Conservation (phyloP, 2,113 vertebrate species). For the Caloenas nicobarica region DNA sequence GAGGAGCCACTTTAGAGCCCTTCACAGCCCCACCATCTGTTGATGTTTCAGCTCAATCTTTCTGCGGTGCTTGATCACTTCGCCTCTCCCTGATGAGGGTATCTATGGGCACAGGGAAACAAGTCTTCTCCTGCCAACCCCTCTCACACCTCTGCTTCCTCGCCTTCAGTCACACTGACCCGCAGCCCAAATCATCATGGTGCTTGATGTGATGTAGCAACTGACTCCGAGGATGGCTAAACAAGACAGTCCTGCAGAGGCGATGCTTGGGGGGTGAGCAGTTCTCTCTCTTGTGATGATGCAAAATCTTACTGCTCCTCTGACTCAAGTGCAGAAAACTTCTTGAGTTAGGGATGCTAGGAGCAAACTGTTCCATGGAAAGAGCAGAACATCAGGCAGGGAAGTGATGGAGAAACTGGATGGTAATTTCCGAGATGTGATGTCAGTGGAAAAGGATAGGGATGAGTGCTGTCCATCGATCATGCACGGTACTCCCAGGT, state of each 20-base stretch:
- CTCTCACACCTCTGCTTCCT: background rate
- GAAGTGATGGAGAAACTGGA: background rate
- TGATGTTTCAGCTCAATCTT: background rate
- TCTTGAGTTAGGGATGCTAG: background rate
- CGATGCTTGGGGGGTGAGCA: background rate
- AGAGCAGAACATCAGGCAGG: background rate
- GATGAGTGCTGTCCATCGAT: background rate
- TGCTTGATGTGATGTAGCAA: conserved; percentile 43
- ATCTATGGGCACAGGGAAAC: background rate
- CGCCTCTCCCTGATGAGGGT: background rate
- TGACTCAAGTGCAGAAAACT: background rate
- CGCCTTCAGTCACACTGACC: background rate
- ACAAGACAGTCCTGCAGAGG: background rate
- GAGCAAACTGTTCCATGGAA: background rate
- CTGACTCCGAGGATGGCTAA: background rate
- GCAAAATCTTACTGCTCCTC: background rate
- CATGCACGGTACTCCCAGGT: background rate
- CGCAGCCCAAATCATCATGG: background rate
- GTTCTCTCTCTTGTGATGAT: background rate
- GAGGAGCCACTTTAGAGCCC: background rate
- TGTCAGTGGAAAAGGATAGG: background rate
- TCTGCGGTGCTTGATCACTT: background rate
- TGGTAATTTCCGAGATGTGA: background rate
- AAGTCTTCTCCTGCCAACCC: background rate
- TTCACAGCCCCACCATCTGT: background rate